These are phyloP conservation scores for Clarias platycephalus DNA, from an alignment of 2,797 vertebrate genomes.

Conservation along the genomic window DNA sequence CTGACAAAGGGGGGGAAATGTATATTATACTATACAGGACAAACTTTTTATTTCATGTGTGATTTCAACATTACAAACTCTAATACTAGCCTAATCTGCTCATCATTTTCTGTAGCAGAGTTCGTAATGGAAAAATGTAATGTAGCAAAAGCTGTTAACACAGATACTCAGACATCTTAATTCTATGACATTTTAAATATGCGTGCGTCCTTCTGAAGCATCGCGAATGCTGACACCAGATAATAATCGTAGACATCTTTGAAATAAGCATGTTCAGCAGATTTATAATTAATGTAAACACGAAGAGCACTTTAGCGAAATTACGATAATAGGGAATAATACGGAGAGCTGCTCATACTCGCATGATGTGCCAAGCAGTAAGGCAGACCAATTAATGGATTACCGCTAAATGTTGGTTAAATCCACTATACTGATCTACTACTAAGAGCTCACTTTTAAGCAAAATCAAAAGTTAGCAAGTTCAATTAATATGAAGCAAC, in stretches of 20 bases:
- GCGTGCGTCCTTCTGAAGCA: background rate
- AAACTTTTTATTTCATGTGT: too few relatives aligned
- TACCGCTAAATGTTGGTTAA: background rate
- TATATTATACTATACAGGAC: too few relatives aligned
- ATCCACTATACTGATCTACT: background rate
- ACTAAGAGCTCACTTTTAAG: background rate
- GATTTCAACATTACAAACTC: too few relatives aligned
- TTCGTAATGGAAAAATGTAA: background rate
- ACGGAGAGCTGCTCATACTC: background rate
- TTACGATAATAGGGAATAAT: background rate
- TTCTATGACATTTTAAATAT: background rate
- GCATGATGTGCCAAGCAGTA: background rate
- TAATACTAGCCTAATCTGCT: too few relatives aligned
- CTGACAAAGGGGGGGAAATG: too few relatives aligned
- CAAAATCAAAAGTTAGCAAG: background rate
- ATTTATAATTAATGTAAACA: constrained; percentile 17
- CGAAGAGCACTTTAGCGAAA: background rate
- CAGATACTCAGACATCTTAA: background rate
- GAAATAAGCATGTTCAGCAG: background rate
- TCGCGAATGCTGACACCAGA: background rate
- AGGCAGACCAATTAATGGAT: background rate
- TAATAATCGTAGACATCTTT: background rate
- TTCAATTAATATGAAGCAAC: background rate
- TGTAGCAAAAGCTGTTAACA: background rate
- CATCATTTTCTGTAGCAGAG: too few relatives aligned